Evolutionary conservation across 2,797 vertebrate genomes (phyloP), one percentile per base, ranked within the genome.

Genomic region (Ptychadena robeensis): DNA sequence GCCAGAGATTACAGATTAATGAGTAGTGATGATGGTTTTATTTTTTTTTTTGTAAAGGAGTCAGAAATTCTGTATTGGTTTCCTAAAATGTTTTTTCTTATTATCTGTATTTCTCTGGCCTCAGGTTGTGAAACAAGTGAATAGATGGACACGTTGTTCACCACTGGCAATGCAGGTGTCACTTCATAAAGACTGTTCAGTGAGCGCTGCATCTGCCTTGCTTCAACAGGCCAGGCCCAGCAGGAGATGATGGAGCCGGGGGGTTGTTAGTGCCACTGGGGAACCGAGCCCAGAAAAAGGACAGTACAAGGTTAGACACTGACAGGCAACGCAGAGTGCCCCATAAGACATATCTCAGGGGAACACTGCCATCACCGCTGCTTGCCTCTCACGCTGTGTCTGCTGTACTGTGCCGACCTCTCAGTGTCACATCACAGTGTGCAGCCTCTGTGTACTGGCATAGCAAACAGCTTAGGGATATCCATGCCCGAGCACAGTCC

Each of bases 261-360:
- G 6, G 6, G 44, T 48, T 48, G 44, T n/a, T n/a, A 53, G 31
- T 34, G 34, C 73, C 74, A 30, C 22, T 11, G 4, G 73, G 81
- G 66, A 71, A 40, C n/a, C 15, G 0, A 69, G 25, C 10, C 25
- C 38, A 37, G 6, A 15, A 28, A 15, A 12, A 71, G 66, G 61
- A 68, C 59, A 66, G 37, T 1, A 10, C 57, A 82, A 82, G 72
- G 80, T 82, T 67, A 82, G n/a, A 22, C 31, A 18, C 71, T 57
- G 28, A 66, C 28, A 64, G 59, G 59, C 22, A 18, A 9, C 44
- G 3, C 44, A 48, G 7, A 5, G 25, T n/a, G 73, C 15, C 27
- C 73, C 25, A 25, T 67, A 57, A 14, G 35, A 28, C 6, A 22
- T 18, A 34, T 61, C 72, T n/a, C 73, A 27, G 10, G 53, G 72